Base-by-base conservation (phyloP, 1,140 invertebrate species). In the Pteromalus puparum region DNA sequence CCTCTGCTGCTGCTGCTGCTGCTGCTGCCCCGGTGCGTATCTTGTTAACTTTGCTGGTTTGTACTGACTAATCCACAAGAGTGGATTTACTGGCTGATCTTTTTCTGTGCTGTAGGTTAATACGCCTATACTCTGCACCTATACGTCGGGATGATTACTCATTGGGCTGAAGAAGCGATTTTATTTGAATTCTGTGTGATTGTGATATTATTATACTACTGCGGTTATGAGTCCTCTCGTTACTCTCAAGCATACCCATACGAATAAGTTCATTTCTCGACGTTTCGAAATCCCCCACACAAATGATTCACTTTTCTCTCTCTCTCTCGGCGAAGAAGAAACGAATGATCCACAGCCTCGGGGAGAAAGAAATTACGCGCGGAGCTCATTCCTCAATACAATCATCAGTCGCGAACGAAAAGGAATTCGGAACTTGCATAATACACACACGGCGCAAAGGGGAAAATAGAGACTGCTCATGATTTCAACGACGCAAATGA, bases 271-370 rank as follows among this genome's bases (percentile, higher is more conserved):
- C 6, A 42, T 42, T 42, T 42, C 38, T 42, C 9, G 38, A 5
- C 18, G 21, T 78, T 78, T 65, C 76, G 65, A 65, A 78, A 78
- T 78, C n/a, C 21, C 18, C 34, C 26, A 2, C 30, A 34, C 24
- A 46, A 80, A 80, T 80, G 65, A 80, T 70, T 80, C 61, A 80
- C 65, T 68, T 70, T 76, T 30, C 24, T 61, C 15, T 53, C 15
- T 12, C n/a, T n/a, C 13, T 67, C 67, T 26, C 26, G 21, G 9
- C 9, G 15, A 30, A 42, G 42, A 76, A 76, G 24, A 10, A 46
- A 24, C 24, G 74, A 76, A 76, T 73, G 79, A 73, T 48, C 68
- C 67, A 81, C 34, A 81, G 79, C 79, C 79, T 72, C 68, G 26
- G 79, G 68, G 68, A 0, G 67, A 70, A 73, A 72, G 26, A 53